Percentiles rank a stretch among this genome's conserved stretches.
Evolutionary conservation across 1,140 invertebrate genomes (phyloP).

Genomic region (Pollicipes pollicipes): DNA sequence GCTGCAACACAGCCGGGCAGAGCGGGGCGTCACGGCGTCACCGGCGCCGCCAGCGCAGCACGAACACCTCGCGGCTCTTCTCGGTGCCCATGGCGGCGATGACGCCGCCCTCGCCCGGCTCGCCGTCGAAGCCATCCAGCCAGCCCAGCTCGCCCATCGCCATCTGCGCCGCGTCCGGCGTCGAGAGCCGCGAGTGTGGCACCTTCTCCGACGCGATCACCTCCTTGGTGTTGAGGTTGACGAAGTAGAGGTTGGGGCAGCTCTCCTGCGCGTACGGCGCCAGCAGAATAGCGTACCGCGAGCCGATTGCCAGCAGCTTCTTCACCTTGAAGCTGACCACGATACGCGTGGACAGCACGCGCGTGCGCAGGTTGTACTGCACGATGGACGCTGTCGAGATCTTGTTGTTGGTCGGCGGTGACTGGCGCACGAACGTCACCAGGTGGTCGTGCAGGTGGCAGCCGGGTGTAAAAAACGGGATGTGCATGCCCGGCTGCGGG

Average conservation of each 20-base stretch:
- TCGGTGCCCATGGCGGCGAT: background rate
- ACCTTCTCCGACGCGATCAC: slow-evolving; percentile 17
- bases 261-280: slow-evolving; percentile 16
- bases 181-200: slow-evolving; percentile 20
- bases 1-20: background rate
- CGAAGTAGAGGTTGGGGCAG: slow-evolving; percentile 18
- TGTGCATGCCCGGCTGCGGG: background rate
- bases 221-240: slow-evolving; percentile 17
- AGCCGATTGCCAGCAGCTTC: slow-evolving; percentile 20
- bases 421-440: background rate
- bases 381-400: background rate
- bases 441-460: slow-evolving; percentile 3
- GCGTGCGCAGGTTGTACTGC: background rate
- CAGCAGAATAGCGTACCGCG: slow-evolving; percentile 19
- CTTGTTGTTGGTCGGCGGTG: background rate
- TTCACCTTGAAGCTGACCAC: slow-evolving; percentile 20
- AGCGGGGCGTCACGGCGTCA: background rate
- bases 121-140: slow-evolving; percentile 20
- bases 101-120: slow-evolving; percentile 4
- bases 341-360: background rate
- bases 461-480: slow-evolving; percentile 6
- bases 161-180: slow-evolving; percentile 20
- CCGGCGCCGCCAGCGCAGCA: background rate
- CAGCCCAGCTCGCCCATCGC: slow-evolving; percentile 19
- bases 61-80: background rate